Percentiles rank a stretch among this genome's conserved stretches.
phyloP scores from a whole-genome alignment of 2,888 invertebrate genomes.

The Cosmopolites sordidus region DNA sequence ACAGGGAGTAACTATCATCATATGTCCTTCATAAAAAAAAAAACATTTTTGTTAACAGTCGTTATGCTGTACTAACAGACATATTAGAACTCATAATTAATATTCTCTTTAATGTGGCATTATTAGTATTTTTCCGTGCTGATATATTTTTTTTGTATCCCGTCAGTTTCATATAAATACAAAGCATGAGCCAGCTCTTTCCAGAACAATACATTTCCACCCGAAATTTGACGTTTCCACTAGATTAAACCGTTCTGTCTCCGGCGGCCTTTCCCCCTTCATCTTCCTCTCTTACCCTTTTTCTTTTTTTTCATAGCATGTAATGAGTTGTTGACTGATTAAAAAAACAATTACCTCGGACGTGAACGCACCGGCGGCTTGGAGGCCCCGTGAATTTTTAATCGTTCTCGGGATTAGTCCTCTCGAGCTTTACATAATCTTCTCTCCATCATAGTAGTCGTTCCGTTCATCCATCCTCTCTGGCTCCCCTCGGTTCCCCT shows the following conservation, averaged over 20 bases:
- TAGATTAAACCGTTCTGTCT: slow-evolving; percentile 15
- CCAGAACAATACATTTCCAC: too few relatives aligned
- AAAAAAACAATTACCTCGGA: slow-evolving; percentile 29
- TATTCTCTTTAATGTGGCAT: too few relatives aligned
- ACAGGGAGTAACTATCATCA: too few relatives aligned
- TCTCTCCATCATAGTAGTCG: slow-evolving; percentile 23
- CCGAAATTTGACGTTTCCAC: slow-evolving; percentile 4
- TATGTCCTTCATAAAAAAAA: too few relatives aligned
- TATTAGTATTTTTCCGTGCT: too few relatives aligned
- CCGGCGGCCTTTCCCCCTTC: neutral
- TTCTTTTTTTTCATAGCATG: slow-evolving; percentile 18
- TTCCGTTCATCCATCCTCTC: neutral
- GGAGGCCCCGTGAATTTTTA: slow-evolving; percentile 32
- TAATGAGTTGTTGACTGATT: slow-evolving; percentile 29
- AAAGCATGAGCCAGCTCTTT: too few relatives aligned
- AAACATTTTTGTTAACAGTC: too few relatives aligned
- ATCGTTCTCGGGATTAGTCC: slow-evolving; percentile 35
- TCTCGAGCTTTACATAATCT: slow-evolving; percentile 28
- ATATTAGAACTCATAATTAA: too few relatives aligned
- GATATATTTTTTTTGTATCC: too few relatives aligned
- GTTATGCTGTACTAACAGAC: too few relatives aligned
- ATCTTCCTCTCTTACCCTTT: neutral
- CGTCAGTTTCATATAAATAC: too few relatives aligned
- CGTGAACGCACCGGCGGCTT: slow-evolving; percentile 16
- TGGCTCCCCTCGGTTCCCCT: neutral